Evolutionary conservation across 2,113 vertebrate species (phyloP), one percentile per base, ranked within the genome.

Genomic region (Prunella fulvescens): DNA sequence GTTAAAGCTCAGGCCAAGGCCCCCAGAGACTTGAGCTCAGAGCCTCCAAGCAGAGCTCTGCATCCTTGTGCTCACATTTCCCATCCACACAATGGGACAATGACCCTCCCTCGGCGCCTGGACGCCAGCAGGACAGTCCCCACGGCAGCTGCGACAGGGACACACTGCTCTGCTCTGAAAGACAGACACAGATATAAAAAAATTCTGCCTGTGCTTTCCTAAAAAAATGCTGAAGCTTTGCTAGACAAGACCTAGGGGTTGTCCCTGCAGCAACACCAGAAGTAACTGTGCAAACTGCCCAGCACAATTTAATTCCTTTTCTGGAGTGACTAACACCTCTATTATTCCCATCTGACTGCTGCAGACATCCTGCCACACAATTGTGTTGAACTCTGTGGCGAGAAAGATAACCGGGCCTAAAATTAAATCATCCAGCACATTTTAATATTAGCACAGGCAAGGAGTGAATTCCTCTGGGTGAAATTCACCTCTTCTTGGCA

Each of bases 291-390:
- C 57, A 58, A 92, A 72, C 29, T 77, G 58, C 29, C 42, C 0
- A 0, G 33, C 0, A 0, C 2, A 0, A 39, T 80, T 89, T 76
- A 78, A 95, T 85, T 91, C 84, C 62, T 94, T 79, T 91, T 90
- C 89, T 71, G 92, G 94, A 94, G 72, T 90, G 88, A 92, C 82
- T 54, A 92, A 93, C 90, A 77, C 81, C 90, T 81, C 92, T 42
- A 1, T 80, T 93, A 93, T 80, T 94, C 93, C 93, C 90, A 88
- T 92, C 86, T 92, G 90, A 92, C 79, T 35, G 19, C 92, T 60
- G 76, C 91, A 95, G 94, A 94, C 91, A 95, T 83, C 90, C 91
- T 92, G 86, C 94, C 82, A 92, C 5, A 12, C 86, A 92, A 92
- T 62, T 73, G 82, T 88, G 80, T 86, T 70, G 83, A 51, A 90